Percentiles rank a stretch among this genome's conserved stretches.
Conservation (phyloP, 1,140 invertebrate genomes). For the Glomeris maerens region DNA sequence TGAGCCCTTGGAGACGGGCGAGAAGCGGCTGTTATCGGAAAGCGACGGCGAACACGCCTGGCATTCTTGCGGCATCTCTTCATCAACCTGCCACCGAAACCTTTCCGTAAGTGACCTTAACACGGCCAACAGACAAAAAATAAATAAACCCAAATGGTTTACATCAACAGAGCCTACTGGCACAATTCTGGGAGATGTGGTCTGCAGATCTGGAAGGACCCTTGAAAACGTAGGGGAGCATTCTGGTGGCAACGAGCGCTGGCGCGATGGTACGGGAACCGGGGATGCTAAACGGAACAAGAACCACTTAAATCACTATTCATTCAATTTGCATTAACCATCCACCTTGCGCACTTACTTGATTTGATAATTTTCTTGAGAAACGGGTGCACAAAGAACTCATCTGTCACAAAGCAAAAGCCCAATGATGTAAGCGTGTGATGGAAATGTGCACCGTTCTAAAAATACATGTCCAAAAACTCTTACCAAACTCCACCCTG, state of each 20-base stretch:
- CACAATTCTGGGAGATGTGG: not conserved
- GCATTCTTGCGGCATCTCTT: too few relatives aligned
- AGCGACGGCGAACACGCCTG: too few relatives aligned
- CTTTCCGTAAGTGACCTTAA: too few relatives aligned
- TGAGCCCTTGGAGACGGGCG: too few relatives aligned
- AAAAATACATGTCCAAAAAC: not conserved
- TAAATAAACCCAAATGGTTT: too few relatives aligned
- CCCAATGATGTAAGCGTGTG: too few relatives aligned
- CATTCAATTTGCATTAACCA: too few relatives aligned
- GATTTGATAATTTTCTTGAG: conserved; percentile 42
- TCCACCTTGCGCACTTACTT: too few relatives aligned
- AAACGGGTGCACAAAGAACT: conserved; percentile 86
- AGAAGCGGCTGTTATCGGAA: too few relatives aligned
- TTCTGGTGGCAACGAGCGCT: conserved; percentile 11
- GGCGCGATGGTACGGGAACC: conserved; percentile 27
- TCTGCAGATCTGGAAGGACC: too few relatives aligned
- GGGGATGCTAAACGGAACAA: conserved; percentile 25
- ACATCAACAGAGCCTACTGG: not conserved
- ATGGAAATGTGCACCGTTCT: not conserved
- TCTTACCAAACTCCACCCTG: conserved; percentile 68
- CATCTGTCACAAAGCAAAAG: conserved; percentile 39
- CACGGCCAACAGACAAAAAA: too few relatives aligned
- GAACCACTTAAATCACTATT: conserved; percentile 12
- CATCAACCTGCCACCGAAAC: too few relatives aligned
- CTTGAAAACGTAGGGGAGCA: not conserved